Base-by-base conservation (phyloP, 37 sponge, comb jelly and placozoan genomes). In the Axinella damicornis region DNA sequence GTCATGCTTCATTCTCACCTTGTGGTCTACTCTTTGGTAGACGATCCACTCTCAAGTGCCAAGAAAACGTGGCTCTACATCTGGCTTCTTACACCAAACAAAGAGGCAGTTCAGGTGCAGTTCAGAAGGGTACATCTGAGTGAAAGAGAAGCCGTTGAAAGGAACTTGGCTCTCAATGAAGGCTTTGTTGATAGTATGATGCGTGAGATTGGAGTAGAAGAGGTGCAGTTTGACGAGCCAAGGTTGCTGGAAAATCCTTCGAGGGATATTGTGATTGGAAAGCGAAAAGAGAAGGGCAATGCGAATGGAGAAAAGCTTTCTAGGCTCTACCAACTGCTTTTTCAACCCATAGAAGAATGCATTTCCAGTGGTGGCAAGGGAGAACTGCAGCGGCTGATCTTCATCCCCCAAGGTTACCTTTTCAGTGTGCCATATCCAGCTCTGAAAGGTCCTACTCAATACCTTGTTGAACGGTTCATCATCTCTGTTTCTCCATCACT, bases 351-450 rank as follows among this genome's bases (percentile, higher is more conserved):
- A 41, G 56, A 69, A 38, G 69, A 12, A 68, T 54, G 1, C 1
- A 21, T 80, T 28, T 14, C 69, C 12, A 46, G 46, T 46, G 46
- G 9, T 46, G 46, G 46, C 46, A 55, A 18, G 22, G 36, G 53
- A 2, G 58, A 57, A 21, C 28, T 27, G 2, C 32, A 37, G 1
- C 74, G 84, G 20, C 38, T 87, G 15, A 65, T 74, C 38, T 24
- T 87, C 22, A 66, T 87, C 46, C 88, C 88, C 16, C 88, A 87
- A 21, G 38, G 76, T 28, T 33, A 57, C 60, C 74, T 87, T 40
- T 74, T 81, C 57, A 78, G 36, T 46, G 81, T 87, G n/a, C 88
- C 88, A 28, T 87, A 80, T 62, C 28, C 66, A 41, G 88, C 81
- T 55, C 65, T 87, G 16, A 57, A 74, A 1, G 30, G 41, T 53